Evolutionary conservation across 1,140 invertebrate genomes (phyloP).

Genomic region (Ylistrum balloti): DNA sequence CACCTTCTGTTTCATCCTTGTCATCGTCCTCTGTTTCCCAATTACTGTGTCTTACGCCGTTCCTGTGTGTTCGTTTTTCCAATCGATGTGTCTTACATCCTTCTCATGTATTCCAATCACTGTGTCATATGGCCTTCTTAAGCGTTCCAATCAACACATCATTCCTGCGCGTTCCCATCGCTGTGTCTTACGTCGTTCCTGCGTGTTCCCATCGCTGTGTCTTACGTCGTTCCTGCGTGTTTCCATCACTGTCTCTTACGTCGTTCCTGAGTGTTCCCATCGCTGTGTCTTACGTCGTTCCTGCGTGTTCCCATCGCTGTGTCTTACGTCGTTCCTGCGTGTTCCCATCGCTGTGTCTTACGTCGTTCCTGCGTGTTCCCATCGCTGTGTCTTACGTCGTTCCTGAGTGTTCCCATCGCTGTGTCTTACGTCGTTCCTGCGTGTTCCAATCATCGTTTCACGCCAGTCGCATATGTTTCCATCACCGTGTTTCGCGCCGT

Average conservation of each 20-base stretch:
- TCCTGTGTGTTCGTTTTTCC: too few relatives aligned
- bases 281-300: too few relatives aligned
- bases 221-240: too few relatives aligned
- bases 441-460: too few relatives aligned
- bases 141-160: too few relatives aligned
- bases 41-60: too few relatives aligned
- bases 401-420: neutral
- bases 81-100: too few relatives aligned
- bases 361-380: neutral
- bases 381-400: neutral
- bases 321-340: neutral
- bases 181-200: neutral
- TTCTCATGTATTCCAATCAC: neutral
- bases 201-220: neutral
- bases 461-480: too few relatives aligned
- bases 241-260: too few relatives aligned
- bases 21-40: too few relatives aligned
- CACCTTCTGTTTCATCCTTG: too few relatives aligned
- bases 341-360: neutral
- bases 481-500: neutral
- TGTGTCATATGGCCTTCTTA: neutral
- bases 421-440: neutral
- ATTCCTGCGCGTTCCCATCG: neutral
- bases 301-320: neutral
- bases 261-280: neutral